A percentile compares a stretch with the other conserved stretches of the same genome.
phyloP scores from a whole-genome alignment of 2,888 invertebrate genomes.

The Drosophila greeni region DNA sequence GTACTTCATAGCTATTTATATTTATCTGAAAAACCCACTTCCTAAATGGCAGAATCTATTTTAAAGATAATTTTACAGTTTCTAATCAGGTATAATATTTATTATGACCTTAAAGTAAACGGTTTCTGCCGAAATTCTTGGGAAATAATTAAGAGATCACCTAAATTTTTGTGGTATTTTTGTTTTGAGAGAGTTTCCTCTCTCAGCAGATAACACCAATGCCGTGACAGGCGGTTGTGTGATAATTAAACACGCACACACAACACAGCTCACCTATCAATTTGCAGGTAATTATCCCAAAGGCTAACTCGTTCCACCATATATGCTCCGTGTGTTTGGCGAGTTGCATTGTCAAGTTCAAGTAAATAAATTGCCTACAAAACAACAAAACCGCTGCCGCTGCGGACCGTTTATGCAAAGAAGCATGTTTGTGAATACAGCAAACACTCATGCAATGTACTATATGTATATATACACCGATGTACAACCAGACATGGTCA shows the following conservation, averaged over 20 bases:
- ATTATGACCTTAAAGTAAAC: background rate
- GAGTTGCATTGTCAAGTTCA: constrained; percentile 65
- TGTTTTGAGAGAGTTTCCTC: background rate
- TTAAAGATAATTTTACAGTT: background rate
- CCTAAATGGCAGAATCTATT: background rate
- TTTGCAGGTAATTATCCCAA: constrained; percentile 41
- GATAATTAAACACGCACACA: constrained; percentile 11
- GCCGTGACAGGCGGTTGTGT: constrained; percentile 12
- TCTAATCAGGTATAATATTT: background rate
- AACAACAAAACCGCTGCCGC: constrained; percentile 12
- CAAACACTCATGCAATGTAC: constrained; percentile 21
- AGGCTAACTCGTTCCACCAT: constrained; percentile 53
- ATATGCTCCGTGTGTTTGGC: constrained; percentile 36
- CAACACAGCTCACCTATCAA: constrained; percentile 17
- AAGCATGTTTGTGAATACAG: constrained; percentile 22
- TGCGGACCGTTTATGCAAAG: constrained; percentile 43
- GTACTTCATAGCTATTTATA: too few species aligned
- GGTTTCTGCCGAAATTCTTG: background rate
- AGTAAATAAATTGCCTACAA: constrained; percentile 58
- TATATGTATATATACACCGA: background rate
- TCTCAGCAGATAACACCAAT: constrained; percentile 2
- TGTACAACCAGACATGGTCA: constrained; percentile 23
- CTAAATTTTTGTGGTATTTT: too few species aligned
- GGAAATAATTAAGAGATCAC: background rate
- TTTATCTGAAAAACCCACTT: too few species aligned